phyloP scores from a whole-genome alignment of 2,888 invertebrate species.

The Aporophyla lueneburgensis region DNA sequence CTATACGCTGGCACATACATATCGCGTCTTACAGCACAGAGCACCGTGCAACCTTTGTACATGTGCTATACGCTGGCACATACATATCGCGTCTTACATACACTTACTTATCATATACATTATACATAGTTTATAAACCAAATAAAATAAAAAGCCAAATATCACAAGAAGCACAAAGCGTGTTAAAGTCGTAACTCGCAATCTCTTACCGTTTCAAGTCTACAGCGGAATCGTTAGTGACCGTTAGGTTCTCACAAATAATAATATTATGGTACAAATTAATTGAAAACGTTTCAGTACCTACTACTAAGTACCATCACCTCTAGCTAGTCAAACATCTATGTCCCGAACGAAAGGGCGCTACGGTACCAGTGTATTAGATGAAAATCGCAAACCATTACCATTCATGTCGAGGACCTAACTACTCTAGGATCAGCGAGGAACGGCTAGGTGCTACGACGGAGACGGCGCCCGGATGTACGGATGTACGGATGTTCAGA shows the following conservation, averaged over 20 bases:
- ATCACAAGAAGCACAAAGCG: conserved; percentile 89
- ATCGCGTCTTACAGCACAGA: too few species aligned
- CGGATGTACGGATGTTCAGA: conserved; percentile 67
- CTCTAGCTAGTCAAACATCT: conserved; percentile 82
- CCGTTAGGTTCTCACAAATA: conserved; percentile 47
- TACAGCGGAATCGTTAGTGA: conserved; percentile 45
- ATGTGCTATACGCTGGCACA: conserved; percentile 63
- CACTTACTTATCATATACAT: conserved; percentile 64
- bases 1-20: too few species aligned
- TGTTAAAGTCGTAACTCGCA: conserved; percentile 68
- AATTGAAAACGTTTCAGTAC: conserved; percentile 58
- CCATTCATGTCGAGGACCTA: conserved; percentile 84
- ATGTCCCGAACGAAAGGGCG: conserved; percentile 74
- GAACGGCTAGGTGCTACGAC: conserved; percentile 76
- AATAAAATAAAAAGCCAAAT: conserved; percentile 88
- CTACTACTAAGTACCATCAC: conserved; percentile 84
- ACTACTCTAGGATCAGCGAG: conserved; percentile 83
- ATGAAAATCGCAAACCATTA: conserved; percentile 84
- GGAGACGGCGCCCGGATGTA: conserved; percentile 62
- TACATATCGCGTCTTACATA: conserved; percentile 60
- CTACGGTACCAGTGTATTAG: conserved; percentile 79
- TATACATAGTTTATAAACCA: conserved; percentile 73
- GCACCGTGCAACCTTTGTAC: too few species aligned
- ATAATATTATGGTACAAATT: conserved; percentile 46
- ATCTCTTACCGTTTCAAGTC: conserved; percentile 53